A percentile compares a stretch with the other conserved stretches of the same genome.
Conservation (phyloP, 2,113 vertebrate species). For the Hemiscyllium ocellatum region DNA sequence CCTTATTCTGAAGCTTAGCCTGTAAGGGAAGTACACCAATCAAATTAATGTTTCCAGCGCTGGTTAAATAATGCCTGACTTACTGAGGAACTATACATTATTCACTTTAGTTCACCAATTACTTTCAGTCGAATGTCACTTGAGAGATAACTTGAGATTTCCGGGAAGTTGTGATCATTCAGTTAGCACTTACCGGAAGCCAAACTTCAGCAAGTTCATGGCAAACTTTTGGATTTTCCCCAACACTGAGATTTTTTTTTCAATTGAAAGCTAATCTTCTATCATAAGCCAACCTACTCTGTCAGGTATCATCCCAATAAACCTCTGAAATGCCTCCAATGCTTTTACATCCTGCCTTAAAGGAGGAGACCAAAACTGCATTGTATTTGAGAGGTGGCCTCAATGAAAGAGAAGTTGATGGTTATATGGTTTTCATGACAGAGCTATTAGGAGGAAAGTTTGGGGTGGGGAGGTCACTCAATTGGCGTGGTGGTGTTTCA, state of each 20-base stretch:
- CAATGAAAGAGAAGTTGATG: background rate
- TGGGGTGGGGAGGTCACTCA: too few species aligned
- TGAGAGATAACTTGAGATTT: background rate
- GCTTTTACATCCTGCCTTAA: too few species aligned
- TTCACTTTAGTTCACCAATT: background rate
- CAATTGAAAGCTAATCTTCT: background rate
- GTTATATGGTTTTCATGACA: background rate
- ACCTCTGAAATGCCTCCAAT: too few species aligned
- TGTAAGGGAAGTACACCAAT: slow-evolving; percentile 31
- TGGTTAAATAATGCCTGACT: too few species aligned
- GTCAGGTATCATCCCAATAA: too few species aligned
- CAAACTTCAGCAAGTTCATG: background rate
- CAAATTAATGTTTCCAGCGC: background rate
- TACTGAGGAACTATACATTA: background rate
- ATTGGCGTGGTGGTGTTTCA: too few species aligned
- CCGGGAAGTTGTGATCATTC: background rate
- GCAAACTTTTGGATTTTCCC: background rate
- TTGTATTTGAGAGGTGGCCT: too few species aligned
- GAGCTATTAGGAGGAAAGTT: background rate
- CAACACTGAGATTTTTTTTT: background rate
- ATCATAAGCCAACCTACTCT: background rate
- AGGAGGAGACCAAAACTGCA: too few species aligned
- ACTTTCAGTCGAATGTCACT: background rate
- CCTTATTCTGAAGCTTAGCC: slow-evolving; percentile 49
- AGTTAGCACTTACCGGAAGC: background rate